Evolutionary conservation across 2,888 invertebrate species (phyloP), one percentile per base, ranked within the genome.

Genomic region (Craniophora ligustri): DNA sequence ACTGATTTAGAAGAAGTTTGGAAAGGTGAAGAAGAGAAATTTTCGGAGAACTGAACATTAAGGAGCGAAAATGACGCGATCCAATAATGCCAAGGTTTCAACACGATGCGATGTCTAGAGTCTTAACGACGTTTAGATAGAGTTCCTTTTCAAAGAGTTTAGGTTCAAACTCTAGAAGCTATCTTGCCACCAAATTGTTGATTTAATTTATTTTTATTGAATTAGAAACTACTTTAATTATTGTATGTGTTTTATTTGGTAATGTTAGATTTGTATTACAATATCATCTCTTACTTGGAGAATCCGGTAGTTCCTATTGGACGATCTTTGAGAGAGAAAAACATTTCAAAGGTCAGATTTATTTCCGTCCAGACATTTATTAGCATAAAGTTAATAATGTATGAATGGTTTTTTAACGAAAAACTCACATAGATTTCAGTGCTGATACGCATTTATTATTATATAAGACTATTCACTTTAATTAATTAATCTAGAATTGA

Each of bases 181-280:
- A 91, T 90, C 89, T 91, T 91, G 89, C 89, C 91, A 87, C 91
- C 91, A 91, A 91, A 91, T 89, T 89, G 83, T 89, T 88, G 78
- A 83, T 72, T 76, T 88, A 81, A 88, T 88, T 90, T 89, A 89
- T 88, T 85, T 57, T 80, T 78, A 86, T 83, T 82, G 79, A 83
- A 82, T 82, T 78, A 82, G 71, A 75, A 59, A 45, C 63, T 69
- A 72, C 48, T 66, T 65, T 54, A 56, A 53, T 57, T 34, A 44
- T 45, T 42, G 1, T 16, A 5, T 19, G 45, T 51, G 41, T 68
- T 64, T 60, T 58, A 55, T 74, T 72, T 62, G 10, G 41, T 28
- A 23, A 18, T n/a, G 4, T 26, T 4, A 23, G 0, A 8, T 1
- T 8, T 3, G 8, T 23, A 10, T 10, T 3, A 3, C 5, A n/a